Evolutionary conservation across 2,888 invertebrate species (phyloP), one percentile per base, ranked within the genome.

Genomic region (Nesidiocoris tenuis): DNA sequence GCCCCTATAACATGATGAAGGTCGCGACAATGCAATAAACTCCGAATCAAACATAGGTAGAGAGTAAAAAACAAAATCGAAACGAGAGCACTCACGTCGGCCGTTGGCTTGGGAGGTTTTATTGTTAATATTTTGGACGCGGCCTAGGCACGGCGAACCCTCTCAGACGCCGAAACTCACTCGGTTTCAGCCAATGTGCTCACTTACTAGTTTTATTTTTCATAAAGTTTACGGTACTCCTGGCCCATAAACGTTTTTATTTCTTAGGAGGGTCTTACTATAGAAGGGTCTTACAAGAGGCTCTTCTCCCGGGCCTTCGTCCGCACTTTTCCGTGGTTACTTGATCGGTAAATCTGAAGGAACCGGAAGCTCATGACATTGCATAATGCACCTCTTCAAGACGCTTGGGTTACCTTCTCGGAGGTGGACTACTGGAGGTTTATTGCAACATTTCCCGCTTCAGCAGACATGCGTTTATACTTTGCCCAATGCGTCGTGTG

Each of bases 151-250:
- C 22, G 55, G 23, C n/a, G 39, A 59, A 59, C 17, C 21, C 70
- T 12, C 57, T 24, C 59, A 59, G 70, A 57, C 21, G 55, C 61
- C 61, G 61, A 72, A 61, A 63, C 61, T 5, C 54, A 9, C 61
- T 25, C 23, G 74, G 65, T 74, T 64, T 59, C 74, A 74, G 74
- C 59, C 74, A 59, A 74, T 74, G 74, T 21, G 65, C 74, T 65
- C 74, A 66, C 23, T 72, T 39, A 63, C 65, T 25, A 65, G 74
- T 59, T 74, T 74, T 74, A 74, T 74, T 74, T 74, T 74, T 74
- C 74, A 74, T 74, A 74, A 74, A 66, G 65, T 74, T 74, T 74
- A 74, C 63, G 72, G 72, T 39, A 72, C 19, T 65, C 56, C 18
- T 23, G 55, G 57, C 65, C 61, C 16, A 56, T 61, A 74, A 74